A percentile compares a stretch with the other conserved stretches of the same genome.
phyloP scores from a whole-genome alignment of 1,140 invertebrate genomes.

The Bombus fervidus region DNA sequence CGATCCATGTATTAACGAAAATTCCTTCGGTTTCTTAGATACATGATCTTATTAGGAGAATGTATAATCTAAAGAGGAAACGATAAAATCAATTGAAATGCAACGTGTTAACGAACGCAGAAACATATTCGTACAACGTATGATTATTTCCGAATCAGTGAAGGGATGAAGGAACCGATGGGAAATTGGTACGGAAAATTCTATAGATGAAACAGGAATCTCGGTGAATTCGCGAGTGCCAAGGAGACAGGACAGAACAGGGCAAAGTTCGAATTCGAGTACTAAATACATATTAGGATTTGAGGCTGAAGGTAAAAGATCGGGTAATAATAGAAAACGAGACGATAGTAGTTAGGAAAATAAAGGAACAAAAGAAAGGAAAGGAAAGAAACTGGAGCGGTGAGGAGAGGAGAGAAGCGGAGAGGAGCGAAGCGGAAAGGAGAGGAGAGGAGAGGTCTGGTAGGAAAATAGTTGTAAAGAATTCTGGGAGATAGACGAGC shows the following conservation, averaged over 20 bases:
- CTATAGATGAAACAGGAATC: neutral
- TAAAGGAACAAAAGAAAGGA: too few relatives aligned
- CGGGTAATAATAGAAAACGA: too few relatives aligned
- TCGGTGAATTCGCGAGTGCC: neutral
- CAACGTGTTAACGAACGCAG: neutral
- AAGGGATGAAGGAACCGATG: neutral
- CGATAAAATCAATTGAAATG: neutral
- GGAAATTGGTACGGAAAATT: neutral
- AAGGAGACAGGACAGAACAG: neutral
- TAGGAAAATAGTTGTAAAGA: neutral
- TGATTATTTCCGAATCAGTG: neutral
- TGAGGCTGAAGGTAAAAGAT: neutral
- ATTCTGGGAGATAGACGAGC: neutral
- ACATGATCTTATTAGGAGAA: neutral
- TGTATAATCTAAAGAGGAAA: neutral
- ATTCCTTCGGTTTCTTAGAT: neutral
- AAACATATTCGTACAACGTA: neutral
- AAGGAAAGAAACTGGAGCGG: neutral
- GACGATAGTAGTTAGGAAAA: neutral
- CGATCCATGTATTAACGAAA: too few relatives aligned
- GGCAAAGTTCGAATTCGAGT: neutral
- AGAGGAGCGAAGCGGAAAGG: neutral
- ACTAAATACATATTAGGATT: neutral
- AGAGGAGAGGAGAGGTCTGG: neutral
- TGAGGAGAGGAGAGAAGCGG: neutral